These are phyloP conservation scores for Bostrychus sinensis DNA, from an alignment of 2,113 vertebrate species.

Conservation along the genomic window DNA sequence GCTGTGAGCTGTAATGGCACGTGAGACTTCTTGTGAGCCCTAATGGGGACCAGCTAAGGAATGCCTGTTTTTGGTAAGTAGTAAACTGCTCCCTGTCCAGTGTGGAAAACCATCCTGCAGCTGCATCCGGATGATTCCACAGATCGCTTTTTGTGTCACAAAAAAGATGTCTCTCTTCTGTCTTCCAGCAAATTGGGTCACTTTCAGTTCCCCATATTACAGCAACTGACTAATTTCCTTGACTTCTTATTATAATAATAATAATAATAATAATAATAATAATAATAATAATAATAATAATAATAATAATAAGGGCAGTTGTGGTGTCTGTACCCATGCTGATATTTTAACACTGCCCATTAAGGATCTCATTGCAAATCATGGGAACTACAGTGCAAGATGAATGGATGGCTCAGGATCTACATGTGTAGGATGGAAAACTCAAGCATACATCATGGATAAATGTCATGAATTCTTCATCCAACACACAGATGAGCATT, in stretches of 20 bases:
- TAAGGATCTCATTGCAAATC: neutral
- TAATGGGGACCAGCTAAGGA: constrained; percentile 73
- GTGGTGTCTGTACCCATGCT: neutral
- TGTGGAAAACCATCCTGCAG: constrained; percentile 44
- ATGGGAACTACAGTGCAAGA: neutral
- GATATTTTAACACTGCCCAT: neutral
- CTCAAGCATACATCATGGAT: constrained; percentile 11
- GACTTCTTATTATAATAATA: neutral
- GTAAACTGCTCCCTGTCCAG: constrained; percentile 36
- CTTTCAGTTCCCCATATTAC: neutral
- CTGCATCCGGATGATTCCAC: constrained; percentile 31
- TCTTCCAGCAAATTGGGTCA: neutral
- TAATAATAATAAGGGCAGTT: neutral
- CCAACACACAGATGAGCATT: constrained; percentile 55
- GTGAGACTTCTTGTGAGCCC: constrained; percentile 61
- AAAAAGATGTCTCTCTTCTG: neutral
- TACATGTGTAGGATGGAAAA: constrained; percentile 26
- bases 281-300: neutral
- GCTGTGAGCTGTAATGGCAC: constrained; percentile 61
- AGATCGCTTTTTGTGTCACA: constrained; percentile 19
- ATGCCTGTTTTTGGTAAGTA: constrained; percentile 58
- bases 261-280: neutral
- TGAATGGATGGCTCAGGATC: neutral
- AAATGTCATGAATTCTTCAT: constrained; percentile 40
- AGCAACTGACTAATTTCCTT: neutral